Evolutionary conservation across 2,113 vertebrate genomes (phyloP).

Genomic region (Balaeniceps rex): DNA sequence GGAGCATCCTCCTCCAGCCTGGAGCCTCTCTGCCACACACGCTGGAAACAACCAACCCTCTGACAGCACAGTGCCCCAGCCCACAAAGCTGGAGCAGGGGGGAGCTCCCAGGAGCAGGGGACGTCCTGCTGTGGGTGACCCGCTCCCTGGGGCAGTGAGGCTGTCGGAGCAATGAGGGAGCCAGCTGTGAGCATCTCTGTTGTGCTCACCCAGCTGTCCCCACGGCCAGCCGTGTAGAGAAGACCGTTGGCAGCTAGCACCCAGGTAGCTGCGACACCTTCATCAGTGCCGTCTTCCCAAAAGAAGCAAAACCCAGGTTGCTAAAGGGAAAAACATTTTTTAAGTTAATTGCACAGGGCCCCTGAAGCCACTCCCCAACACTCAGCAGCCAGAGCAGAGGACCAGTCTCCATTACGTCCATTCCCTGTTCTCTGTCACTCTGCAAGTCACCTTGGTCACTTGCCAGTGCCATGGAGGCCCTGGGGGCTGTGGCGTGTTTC

Average conservation of each 20-base stretch:
- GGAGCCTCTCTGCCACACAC: neutral
- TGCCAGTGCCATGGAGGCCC: neutral
- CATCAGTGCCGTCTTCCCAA: neutral
- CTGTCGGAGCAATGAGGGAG: neutral
- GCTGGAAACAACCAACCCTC: rapidly evolving
- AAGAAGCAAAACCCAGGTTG: neutral
- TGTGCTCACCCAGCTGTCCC: neutral
- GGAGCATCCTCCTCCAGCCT: neutral
- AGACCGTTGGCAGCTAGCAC: neutral
- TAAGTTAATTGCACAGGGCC: neutral
- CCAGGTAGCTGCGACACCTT: neutral
- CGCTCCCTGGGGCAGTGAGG: rapidly evolving
- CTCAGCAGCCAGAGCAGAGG: neutral
- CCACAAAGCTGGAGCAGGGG: neutral
- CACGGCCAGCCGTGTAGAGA: neutral
- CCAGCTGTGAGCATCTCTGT: neutral
- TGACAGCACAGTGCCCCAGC: neutral
- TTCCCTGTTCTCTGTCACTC: neutral
- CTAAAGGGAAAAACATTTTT: neutral
- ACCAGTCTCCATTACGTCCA: neutral
- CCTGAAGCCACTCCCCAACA: neutral
- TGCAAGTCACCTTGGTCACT: neutral
- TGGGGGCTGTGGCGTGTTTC: neutral
- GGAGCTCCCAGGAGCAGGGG: neutral
- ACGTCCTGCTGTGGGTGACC: neutral